phyloP scores from a whole-genome alignment of 2,797 vertebrate species.

The Lepus oiostolus region DNA sequence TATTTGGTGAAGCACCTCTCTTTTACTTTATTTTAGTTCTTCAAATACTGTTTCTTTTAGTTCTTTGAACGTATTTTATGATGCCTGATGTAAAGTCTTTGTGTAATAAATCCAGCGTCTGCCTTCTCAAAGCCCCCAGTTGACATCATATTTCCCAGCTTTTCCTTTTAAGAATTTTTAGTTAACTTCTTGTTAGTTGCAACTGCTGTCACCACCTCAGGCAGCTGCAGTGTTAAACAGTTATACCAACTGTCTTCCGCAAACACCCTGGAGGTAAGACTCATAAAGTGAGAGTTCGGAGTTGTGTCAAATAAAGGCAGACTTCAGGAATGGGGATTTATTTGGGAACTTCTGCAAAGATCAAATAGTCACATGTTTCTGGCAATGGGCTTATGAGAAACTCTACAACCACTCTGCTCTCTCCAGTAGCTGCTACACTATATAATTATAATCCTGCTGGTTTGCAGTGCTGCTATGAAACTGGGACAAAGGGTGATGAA shows the following conservation, averaged over 20 bases:
- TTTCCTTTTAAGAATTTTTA: not conserved
- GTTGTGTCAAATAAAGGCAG: constrained; percentile 26
- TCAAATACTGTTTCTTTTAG: not conserved
- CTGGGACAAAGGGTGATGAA: not conserved
- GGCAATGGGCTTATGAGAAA: not conserved
- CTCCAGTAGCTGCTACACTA: not conserved
- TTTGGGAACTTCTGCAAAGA: not conserved
- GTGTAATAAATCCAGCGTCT: not conserved
- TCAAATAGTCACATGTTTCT: not conserved
- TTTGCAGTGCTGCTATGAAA: not conserved
- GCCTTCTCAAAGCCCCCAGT: not conserved
- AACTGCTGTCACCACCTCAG: not conserved
- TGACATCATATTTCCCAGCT: not conserved
- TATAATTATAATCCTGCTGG: not conserved
- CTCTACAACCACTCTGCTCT: not conserved
- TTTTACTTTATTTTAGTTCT: not conserved
- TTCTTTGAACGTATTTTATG: not conserved
- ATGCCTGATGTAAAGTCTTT: not conserved
- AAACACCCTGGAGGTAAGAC: not conserved
- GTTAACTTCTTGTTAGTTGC: not conserved
- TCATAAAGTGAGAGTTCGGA: not conserved
- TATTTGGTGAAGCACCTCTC: not conserved
- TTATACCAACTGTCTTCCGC: not conserved
- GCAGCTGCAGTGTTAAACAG: not conserved
- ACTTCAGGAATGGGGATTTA: not conserved